Percentiles rank a stretch among this genome's conserved stretches.
Evolutionary conservation across 2,797 vertebrate species (phyloP).

Genomic region (Diglossa cyanea): DNA sequence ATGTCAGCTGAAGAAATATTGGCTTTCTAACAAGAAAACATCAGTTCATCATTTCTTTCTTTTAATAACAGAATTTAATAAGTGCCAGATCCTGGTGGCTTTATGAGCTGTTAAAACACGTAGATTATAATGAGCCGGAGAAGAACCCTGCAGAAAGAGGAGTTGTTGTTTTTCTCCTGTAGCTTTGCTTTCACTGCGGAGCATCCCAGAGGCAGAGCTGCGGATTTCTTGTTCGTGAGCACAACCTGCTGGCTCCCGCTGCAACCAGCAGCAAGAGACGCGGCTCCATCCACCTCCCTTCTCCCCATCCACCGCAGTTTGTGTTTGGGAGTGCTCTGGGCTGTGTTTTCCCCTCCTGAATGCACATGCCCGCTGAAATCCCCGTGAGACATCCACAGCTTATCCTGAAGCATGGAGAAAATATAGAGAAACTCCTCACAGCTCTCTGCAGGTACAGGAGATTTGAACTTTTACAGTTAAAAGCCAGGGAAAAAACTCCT

Average conservation of each 20-base stretch:
- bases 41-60: background rate
- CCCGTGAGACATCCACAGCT: accelerated
- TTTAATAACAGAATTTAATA: background rate
- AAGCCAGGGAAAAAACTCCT: background rate
- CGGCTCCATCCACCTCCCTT: accelerated
- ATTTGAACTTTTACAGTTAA: background rate
- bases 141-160: background rate
- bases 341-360: background rate
- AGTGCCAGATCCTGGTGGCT: background rate
- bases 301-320: accelerated
- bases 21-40: background rate
- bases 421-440: accelerated
- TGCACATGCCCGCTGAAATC: accelerated
- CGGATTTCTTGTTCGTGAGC: conserved; percentile 41
- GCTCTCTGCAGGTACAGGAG: background rate
- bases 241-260: conserved; percentile 40
- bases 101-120: background rate
- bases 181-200: background rate
- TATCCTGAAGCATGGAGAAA: background rate
- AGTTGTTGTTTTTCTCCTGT: background rate
- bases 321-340: background rate
- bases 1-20: background rate
- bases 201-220: background rate
- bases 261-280: background rate
- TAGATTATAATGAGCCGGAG: background rate